phyloP scores from a whole-genome alignment of 2,888 invertebrate species.

The Orgyia antiqua region DNA sequence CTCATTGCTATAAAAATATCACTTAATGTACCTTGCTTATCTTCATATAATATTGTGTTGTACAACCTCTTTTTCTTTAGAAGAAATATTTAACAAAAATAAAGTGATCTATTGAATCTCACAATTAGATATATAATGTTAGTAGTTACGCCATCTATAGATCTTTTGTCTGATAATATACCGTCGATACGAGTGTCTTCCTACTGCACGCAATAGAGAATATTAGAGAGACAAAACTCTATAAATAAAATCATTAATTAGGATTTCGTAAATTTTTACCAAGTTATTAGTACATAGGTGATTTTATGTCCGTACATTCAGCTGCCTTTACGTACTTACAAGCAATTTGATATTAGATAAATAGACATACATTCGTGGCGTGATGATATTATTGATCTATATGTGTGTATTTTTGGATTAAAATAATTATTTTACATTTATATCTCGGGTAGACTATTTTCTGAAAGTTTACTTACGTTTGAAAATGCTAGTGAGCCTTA shows the following conservation, averaged over 20 bases:
- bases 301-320: slow-evolving; percentile 6
- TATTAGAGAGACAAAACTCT: no score
- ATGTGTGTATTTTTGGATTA: slow-evolving; percentile 10
- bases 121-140: no score
- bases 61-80: no score
- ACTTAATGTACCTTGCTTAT: no score
- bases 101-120: no score
- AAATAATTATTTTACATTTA: slow-evolving; percentile 7
- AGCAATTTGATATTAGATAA: slow-evolving; percentile 8
- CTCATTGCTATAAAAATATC: no score
- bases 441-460: slow-evolving; percentile 6
- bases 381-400: no score
- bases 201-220: background rate
- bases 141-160: no score
- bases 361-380: no score
- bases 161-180: background rate
- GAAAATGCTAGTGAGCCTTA: slow-evolving; percentile 3
- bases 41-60: no score
- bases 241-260: background rate
- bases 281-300: background rate
- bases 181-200: background rate
- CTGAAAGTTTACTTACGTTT: slow-evolving; percentile 3
- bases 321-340: slow-evolving; percentile 13
- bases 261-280: background rate
- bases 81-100: no score